Percentiles rank a stretch among this genome's conserved stretches.
These are phyloP conservation scores for Aproaerema taeniolella DNA, from an alignment of 2,888 invertebrate genomes.

Conservation along the genomic window DNA sequence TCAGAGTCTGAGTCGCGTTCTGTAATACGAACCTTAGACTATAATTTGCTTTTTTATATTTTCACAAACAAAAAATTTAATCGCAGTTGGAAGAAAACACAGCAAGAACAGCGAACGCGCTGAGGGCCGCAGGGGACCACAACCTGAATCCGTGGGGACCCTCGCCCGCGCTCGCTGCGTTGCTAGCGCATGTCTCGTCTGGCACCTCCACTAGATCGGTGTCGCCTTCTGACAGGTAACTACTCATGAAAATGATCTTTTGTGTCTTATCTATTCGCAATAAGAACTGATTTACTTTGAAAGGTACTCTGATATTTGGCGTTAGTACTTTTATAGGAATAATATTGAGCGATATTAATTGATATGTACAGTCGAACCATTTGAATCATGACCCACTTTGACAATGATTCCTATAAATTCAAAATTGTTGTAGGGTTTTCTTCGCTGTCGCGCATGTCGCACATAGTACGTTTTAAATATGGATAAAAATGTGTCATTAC, in stretches of 20 bases:
- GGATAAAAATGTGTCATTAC: no score
- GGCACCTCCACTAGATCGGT: slow-evolving; percentile 78
- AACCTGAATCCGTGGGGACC: slow-evolving; percentile 52
- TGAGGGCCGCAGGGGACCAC: slow-evolving; percentile 46
- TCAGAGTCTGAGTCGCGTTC: no score
- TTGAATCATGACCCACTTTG: no score
- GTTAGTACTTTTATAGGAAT: background rate
- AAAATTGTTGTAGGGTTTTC: no score
- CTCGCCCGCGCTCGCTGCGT: slow-evolving; percentile 45
- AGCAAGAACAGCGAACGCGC: slow-evolving; percentile 49
- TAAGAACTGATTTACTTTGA: background rate
- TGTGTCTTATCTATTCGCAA: background rate
- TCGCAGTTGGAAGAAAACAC: slow-evolving; percentile 60
- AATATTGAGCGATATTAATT: background rate
- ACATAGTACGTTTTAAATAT: no score
- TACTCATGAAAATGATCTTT: no score
- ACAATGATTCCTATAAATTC: no score
- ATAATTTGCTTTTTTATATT: no score
- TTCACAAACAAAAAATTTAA: no score
- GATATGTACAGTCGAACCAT: no score
- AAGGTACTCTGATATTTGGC: background rate
- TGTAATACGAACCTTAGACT: no score
- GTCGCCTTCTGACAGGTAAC: slow-evolving; percentile 78
- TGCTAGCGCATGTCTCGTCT: slow-evolving; percentile 70
- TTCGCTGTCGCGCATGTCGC: no score